These are phyloP conservation scores for Felis catus DNA, from an alignment of 2,113 vertebrate genomes.

Conservation along the genomic window F.catus_Fca126_mat1.0 CM031412.1:106904501-106905000, in stretches of 20 bases:
- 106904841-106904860: neutral
- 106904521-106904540: slow-evolving; percentile 47
- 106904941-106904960: neutral
- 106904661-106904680: neutral
- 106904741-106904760: neutral
- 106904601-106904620: neutral
- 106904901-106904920: neutral
- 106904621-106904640: neutral
- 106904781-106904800: slow-evolving; percentile 13
- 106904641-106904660: neutral
- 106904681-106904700: neutral
- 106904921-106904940: slow-evolving; percentile 33
- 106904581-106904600: slow-evolving; percentile 38
- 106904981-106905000: neutral
- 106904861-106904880: slow-evolving; percentile 19
- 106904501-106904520: slow-evolving; percentile 46
- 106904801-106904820: slow-evolving; percentile 23
- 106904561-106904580: slow-evolving; percentile 32
- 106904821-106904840: neutral
- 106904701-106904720: neutral
- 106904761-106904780: neutral
- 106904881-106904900: slow-evolving; percentile 33
- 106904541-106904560: neutral
- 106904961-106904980: neutral
- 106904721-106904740: slow-evolving; percentile 19